A percentile compares a stretch with the other conserved stretches of the same genome.
These are phyloP conservation scores for Eospalax fontanierii DNA, from an alignment of 2,797 vertebrate species.

Conservation along the genomic window DNA sequence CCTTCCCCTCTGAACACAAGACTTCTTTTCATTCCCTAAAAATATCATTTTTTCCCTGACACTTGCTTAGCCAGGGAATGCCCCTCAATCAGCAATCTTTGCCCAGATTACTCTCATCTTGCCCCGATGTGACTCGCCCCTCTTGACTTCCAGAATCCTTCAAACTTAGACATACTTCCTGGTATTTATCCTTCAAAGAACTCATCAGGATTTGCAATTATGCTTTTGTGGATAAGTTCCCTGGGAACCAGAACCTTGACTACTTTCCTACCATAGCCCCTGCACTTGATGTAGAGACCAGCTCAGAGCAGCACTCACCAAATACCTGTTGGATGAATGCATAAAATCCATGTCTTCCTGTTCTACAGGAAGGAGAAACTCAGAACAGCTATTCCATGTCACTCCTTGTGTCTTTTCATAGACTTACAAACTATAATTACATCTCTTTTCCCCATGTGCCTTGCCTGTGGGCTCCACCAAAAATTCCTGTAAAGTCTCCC, in stretches of 20 bases:
- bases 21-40: background rate
- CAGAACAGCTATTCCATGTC: slow-evolving; percentile 67
- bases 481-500: slow-evolving; percentile 80
- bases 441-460: slow-evolving; percentile 62
- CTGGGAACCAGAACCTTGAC: background rate
- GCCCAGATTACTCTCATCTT: slow-evolving; percentile 13
- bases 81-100: background rate
- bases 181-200: background rate
- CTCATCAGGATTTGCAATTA: background rate
- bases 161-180: background rate
- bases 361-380: slow-evolving; percentile 63
- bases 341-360: slow-evolving; percentile 56
- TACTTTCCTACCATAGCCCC: background rate
- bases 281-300: background rate
- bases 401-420: slow-evolving; percentile 73
- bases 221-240: background rate
- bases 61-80: background rate
- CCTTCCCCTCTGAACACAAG: background rate
- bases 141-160: background rate
- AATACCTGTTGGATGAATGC: slow-evolving; percentile 39
- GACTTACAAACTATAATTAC: slow-evolving; percentile 79
- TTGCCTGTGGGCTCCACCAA: slow-evolving; percentile 74
- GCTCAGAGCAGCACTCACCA: slow-evolving; percentile 18
- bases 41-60: background rate
- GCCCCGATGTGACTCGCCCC: slow-evolving; percentile 16